These are phyloP conservation scores for Puffinus mauretanicus DNA, from an alignment of 2,113 vertebrate species.

Conservation along the genomic window DNA sequence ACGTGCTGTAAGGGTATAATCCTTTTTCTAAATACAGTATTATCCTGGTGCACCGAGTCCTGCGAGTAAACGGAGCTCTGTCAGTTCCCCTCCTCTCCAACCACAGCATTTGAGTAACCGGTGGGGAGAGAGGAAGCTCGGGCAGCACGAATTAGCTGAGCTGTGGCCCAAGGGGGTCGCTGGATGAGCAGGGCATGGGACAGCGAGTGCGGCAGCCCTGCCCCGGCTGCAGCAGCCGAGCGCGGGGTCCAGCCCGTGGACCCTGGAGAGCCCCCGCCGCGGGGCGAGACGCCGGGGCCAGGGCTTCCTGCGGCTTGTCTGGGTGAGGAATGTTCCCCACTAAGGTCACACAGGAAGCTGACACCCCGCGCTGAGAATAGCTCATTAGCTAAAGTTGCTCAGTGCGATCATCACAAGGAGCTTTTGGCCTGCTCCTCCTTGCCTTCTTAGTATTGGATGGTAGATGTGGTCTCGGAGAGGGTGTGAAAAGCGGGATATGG, in stretches of 20 bases:
- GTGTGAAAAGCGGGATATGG: not conserved
- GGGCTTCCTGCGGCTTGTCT: not conserved
- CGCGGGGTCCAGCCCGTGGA: not conserved
- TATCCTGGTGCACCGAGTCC: not conserved
- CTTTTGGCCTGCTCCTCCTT: not conserved
- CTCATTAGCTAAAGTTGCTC: conserved; percentile 13
- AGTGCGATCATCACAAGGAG: not conserved
- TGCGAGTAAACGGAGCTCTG: not conserved
- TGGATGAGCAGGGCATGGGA: not conserved
- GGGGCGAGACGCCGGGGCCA: rapidly evolving
- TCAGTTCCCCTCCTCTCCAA: not conserved
- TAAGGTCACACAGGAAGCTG: conserved; percentile 52
- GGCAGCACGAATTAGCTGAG: not conserved
- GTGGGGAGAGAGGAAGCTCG: not conserved
- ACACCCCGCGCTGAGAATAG: conserved; percentile 50
- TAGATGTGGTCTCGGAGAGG: not conserved
- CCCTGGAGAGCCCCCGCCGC: rapidly evolving
- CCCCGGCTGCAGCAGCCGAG: not conserved
- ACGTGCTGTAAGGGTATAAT: not conserved
- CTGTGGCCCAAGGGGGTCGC: not conserved
- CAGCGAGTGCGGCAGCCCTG: not conserved
- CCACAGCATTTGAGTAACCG: not conserved
- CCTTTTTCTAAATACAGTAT: not conserved
- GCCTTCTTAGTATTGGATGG: not conserved
- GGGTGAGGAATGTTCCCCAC: conserved; percentile 2